A percentile compares a stretch with the other conserved stretches of the same genome.
Evolutionary conservation across 2,113 vertebrate genomes (phyloP).

Genomic region (Ailurus styani): DNA sequence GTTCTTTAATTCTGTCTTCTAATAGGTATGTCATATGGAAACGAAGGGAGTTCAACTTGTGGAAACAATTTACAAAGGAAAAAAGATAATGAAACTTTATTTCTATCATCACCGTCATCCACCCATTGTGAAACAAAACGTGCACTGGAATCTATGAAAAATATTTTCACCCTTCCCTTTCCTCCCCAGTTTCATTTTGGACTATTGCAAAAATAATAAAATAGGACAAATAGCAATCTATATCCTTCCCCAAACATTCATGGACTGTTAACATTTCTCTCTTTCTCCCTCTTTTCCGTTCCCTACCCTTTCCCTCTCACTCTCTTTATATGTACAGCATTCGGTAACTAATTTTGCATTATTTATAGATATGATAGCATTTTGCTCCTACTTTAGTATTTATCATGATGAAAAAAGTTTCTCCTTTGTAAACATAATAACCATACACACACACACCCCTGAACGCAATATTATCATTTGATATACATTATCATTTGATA

Average conservation of each 20-base stretch:
- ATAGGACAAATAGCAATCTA: neutral
- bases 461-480: neutral
- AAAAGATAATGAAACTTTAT: neutral
- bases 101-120: neutral
- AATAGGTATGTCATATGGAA: neutral
- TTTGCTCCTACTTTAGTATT: neutral
- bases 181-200: neutral
- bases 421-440: neutral
- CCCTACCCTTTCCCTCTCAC: neutral
- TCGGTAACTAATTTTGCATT: neutral
- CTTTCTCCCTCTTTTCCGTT: neutral
- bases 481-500: neutral
- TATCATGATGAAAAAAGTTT: neutral
- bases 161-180: neutral
- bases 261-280: neutral
- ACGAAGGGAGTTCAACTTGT: neutral
- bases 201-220: neutral
- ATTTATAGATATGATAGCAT: neutral
- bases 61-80: neutral
- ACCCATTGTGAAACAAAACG: neutral
- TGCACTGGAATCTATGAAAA: neutral
- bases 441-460: neutral
- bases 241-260: neutral
- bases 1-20: neutral
- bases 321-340: neutral